Evolutionary conservation across 2,797 vertebrate species (phyloP).

Genomic region (Rhynchotus rufescens): DNA sequence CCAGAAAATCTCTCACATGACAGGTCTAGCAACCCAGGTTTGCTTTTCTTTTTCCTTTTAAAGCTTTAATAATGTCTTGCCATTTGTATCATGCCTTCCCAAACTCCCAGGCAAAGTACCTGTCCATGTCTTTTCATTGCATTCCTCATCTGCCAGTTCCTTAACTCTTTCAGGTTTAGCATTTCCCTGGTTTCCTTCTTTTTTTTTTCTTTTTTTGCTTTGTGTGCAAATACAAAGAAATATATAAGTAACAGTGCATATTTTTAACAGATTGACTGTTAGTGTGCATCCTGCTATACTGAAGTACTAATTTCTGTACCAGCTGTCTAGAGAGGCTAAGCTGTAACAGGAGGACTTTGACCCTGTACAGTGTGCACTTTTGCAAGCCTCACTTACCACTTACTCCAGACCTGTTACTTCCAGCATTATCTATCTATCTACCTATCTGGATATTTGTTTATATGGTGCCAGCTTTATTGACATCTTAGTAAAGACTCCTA

Average conservation of each 20-base stretch:
- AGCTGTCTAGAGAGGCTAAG: background rate
- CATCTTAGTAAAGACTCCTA: background rate
- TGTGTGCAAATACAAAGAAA: background rate
- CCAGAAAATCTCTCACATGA: background rate
- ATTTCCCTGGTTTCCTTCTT: background rate
- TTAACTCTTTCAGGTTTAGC: background rate
- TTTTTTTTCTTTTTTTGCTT: background rate
- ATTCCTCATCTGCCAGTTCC: background rate
- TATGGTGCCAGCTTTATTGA: background rate
- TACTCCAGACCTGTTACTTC: background rate
- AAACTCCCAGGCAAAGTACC: background rate
- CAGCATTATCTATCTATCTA: background rate
- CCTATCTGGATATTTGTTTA: background rate
- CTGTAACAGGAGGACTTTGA: background rate
- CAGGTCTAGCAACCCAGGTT: background rate
- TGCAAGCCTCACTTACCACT: background rate
- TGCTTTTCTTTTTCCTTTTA: background rate
- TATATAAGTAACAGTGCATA: background rate
- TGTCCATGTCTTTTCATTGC: fast-evolving
- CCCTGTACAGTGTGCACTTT: background rate
- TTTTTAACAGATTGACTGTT: background rate
- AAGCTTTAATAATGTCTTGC: background rate
- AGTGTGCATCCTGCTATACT: background rate
- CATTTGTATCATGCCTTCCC: background rate
- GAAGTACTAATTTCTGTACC: background rate